A percentile compares a stretch with the other conserved stretches of the same genome.
These are phyloP conservation scores for Amyelois transitella DNA, from an alignment of 1,140 invertebrate genomes.

Conservation along the genomic window DNA sequence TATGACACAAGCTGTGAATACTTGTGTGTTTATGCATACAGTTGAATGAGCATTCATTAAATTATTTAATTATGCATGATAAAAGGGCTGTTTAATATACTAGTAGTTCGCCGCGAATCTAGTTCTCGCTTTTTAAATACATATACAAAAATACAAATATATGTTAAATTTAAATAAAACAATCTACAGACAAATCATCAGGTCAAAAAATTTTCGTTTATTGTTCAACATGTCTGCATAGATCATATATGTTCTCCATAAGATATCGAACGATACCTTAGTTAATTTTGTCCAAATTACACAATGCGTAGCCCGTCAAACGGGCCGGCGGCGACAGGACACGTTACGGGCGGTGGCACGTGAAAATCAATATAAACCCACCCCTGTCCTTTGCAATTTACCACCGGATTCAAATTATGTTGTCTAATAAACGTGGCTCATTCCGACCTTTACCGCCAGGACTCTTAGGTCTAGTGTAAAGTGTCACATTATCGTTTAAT, in stretches of 20 bases:
- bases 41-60: too few species aligned
- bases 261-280: neutral
- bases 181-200: too few species aligned
- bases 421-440: constrained; percentile 1
- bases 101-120: too few species aligned
- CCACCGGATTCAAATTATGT: constrained; percentile 1
- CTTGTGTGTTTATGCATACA: neutral
- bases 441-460: neutral
- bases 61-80: too few species aligned
- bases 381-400: constrained; percentile 4
- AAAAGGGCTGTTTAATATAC: too few species aligned
- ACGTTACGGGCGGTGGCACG: constrained; percentile 13
- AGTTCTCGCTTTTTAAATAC: too few species aligned
- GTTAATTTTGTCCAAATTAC: constrained; percentile 12
- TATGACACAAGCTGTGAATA: too few species aligned
- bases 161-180: too few species aligned
- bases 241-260: too few species aligned
- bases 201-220: too few species aligned
- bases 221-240: too few species aligned
- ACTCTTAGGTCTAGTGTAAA: neutral
- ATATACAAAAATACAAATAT: too few species aligned
- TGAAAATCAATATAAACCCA: constrained; percentile 23
- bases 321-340: constrained; percentile 3
- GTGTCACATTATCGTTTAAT: neutral
- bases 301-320: constrained; percentile 4